These are phyloP conservation scores for Drosophila melanogaster DNA, from an alignment of 1,140 invertebrate genomes.

Conservation along the genomic window Release_6_plus_ISO1_MT NC_004354.4:22993501-22994000, in stretches of 20 bases:
- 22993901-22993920: slow-evolving; percentile 84
- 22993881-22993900: slow-evolving; percentile 95
- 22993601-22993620: slow-evolving; percentile 92
- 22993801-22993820: slow-evolving; percentile 86
- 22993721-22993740: slow-evolving; percentile 89
- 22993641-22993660: slow-evolving; percentile 88
- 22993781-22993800: slow-evolving; percentile 30
- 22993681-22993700: slow-evolving; percentile 86
- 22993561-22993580: slow-evolving; percentile 81
- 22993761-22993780: slow-evolving; percentile 87
- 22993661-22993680: slow-evolving; percentile 95
- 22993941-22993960: slow-evolving; percentile 79
- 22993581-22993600: slow-evolving; percentile 84
- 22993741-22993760: slow-evolving; percentile 91
- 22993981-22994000: slow-evolving; percentile 53
- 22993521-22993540: slow-evolving; percentile 88
- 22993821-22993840: slow-evolving; percentile 89
- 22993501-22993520: not conserved
- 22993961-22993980: slow-evolving; percentile 77
- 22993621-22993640: slow-evolving; percentile 91
- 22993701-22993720: slow-evolving; percentile 86
- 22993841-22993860: slow-evolving; percentile 89
- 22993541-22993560: slow-evolving; percentile 89
- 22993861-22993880: slow-evolving; percentile 91
- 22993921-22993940: slow-evolving; percentile 84